phyloP scores from a whole-genome alignment of 1,140 invertebrate species.

The Pemphigus obesinymphae region DNA sequence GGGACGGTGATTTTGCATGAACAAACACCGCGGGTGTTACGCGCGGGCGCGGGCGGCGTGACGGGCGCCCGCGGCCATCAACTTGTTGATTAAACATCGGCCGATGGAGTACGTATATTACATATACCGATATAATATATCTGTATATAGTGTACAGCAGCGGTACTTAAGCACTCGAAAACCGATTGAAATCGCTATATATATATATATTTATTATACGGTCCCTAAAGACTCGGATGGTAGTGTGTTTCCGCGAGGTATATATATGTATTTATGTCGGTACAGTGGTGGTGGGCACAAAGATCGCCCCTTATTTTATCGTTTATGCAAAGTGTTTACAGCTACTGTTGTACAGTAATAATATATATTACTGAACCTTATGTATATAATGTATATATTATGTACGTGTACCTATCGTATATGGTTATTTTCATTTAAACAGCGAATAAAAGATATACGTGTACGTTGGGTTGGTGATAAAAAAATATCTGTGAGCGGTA shows the following conservation, averaged over 20 bases:
- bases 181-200: constrained; percentile 17
- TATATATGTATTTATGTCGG: not conserved
- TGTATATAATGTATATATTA: not conserved
- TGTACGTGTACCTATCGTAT: too few species aligned
- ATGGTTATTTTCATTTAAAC: too few species aligned
- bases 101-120: not conserved
- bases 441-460: too few species aligned
- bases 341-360: not conserved
- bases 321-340: constrained; percentile 2
- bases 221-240: not conserved
- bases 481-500: too few species aligned
- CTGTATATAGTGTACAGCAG: not conserved
- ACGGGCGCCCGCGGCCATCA: constrained; percentile 24
- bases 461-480: too few species aligned
- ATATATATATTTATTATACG: not conserved
- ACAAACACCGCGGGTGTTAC: not conserved
- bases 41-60: too few species aligned
- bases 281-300: not conserved
- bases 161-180: not conserved
- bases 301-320: not conserved
- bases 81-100: constrained; percentile 36
- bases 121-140: not conserved
- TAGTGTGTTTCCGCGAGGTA: not conserved
- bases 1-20: constrained; percentile 1
- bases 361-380: too few species aligned